phyloP scores from a whole-genome alignment of 2,888 invertebrate genomes.

The Siphlonurus alternatus region DNA sequence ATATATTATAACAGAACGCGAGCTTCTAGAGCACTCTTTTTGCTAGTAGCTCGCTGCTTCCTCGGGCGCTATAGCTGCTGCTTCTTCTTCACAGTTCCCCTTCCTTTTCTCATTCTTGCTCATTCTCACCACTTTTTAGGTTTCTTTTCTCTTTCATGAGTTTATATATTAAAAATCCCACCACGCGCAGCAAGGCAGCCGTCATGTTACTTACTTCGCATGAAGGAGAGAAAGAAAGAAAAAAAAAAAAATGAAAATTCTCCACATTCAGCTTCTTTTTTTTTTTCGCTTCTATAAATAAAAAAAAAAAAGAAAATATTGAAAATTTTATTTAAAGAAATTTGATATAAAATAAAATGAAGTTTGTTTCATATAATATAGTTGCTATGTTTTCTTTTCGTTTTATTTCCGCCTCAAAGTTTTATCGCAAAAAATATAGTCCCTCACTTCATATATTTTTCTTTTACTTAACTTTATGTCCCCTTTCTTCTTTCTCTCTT shows the following conservation, averaged over 20 bases:
- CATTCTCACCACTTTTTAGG: not conserved
- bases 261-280: not conserved
- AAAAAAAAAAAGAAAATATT: not conserved
- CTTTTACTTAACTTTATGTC: too few species aligned
- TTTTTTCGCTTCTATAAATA: not conserved
- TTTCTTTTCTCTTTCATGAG: not conserved
- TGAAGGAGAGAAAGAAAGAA: not conserved
- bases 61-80: too few species aligned
- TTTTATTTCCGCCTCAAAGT: not conserved
- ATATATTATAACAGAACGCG: not conserved
- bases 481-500: not conserved
- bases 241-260: not conserved
- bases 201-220: not conserved
- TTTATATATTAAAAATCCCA: not conserved
- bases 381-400: not conserved
- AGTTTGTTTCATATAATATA: constrained; percentile 1
- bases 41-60: not conserved
- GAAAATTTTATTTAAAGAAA: not conserved
- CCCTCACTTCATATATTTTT: not conserved
- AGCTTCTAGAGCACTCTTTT: not conserved
- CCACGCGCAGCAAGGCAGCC: not conserved
- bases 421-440: not conserved
- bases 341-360: not conserved
- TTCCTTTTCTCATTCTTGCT: not conserved
- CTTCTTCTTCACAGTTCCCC: not conserved